These are phyloP conservation scores for Drosophila mettleri DNA, from an alignment of 2,888 invertebrate species.

Conservation along the genomic window DNA sequence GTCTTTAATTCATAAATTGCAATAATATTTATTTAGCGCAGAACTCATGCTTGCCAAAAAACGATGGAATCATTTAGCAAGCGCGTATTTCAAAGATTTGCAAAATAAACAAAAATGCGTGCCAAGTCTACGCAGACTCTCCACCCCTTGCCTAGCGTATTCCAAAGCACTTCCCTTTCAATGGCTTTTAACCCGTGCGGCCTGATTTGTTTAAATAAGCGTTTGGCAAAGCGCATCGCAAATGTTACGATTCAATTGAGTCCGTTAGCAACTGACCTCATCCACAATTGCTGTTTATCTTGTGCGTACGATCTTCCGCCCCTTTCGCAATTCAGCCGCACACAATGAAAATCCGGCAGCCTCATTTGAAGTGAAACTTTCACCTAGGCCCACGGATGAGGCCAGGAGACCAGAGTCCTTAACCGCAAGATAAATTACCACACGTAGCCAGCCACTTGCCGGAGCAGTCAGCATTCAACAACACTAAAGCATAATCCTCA, in stretches of 20 bases:
- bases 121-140: slow-evolving; percentile 30
- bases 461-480: slow-evolving; percentile 40
- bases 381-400: slow-evolving; percentile 48
- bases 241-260: slow-evolving; percentile 55
- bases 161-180: background rate
- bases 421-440: slow-evolving; percentile 66
- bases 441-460: slow-evolving; percentile 59
- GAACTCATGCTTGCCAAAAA: slow-evolving; percentile 38
- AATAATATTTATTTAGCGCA: slow-evolving; percentile 39
- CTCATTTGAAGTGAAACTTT: slow-evolving; percentile 42
- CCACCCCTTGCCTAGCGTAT: background rate
- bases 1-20: slow-evolving; percentile 4
- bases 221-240: slow-evolving; percentile 44
- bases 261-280: slow-evolving; percentile 25
- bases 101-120: slow-evolving; percentile 58
- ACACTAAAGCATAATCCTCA: slow-evolving; percentile 73
- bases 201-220: slow-evolving; percentile 55
- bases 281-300: slow-evolving; percentile 60
- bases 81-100: slow-evolving; percentile 44
- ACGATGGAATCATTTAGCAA: slow-evolving; percentile 13
- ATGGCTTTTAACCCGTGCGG: slow-evolving; percentile 31
- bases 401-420: slow-evolving; percentile 49
- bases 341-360: slow-evolving; percentile 49
- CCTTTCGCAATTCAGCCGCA: slow-evolving; percentile 42
- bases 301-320: slow-evolving; percentile 49